These are phyloP conservation scores for Cynodonichthys magdalenae DNA, from an alignment of 2,797 vertebrate species.

Conservation along the genomic window DNA sequence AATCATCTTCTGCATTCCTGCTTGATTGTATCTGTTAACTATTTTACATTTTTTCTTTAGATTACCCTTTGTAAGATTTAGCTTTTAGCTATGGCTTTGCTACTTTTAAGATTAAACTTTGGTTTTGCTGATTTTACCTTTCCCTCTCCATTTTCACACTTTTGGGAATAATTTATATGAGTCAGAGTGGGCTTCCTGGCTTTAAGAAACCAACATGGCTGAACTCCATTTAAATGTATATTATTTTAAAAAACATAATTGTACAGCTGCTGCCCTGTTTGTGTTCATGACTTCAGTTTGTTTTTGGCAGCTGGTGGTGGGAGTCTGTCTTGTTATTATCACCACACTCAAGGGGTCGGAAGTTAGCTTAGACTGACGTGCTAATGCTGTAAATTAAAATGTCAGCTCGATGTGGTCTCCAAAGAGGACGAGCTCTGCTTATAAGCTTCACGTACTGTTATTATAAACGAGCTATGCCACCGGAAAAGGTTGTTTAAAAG, in stretches of 20 bases:
- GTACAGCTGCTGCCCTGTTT: neutral
- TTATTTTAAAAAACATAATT: neutral
- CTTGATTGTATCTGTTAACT: too few relatives aligned
- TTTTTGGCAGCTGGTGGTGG: neutral
- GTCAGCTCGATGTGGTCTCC: conserved; percentile 6
- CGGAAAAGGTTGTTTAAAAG: neutral
- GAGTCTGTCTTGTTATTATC: neutral
- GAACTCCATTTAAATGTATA: conserved; percentile 3
- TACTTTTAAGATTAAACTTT: too few relatives aligned
- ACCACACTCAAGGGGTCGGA: conserved; percentile 13
- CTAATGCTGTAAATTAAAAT: conserved; percentile 28
- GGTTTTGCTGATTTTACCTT: too few relatives aligned
- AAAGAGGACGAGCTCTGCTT: neutral
- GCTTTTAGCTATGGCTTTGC: too few relatives aligned
- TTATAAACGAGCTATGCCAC: neutral
- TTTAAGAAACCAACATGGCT: neutral
- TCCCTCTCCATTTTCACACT: neutral
- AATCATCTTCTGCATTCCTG: too few relatives aligned
- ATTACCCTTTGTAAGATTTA: too few relatives aligned
- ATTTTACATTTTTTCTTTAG: too few relatives aligned
- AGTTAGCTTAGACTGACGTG: conserved; percentile 1
- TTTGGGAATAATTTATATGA: conserved; percentile 29
- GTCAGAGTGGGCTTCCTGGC: conserved; percentile 26
- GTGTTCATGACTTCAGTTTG: neutral
- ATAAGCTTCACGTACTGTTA: neutral